Conservation (phyloP, 1,140 invertebrate species). For the Heliconius eleuchia region DNA sequence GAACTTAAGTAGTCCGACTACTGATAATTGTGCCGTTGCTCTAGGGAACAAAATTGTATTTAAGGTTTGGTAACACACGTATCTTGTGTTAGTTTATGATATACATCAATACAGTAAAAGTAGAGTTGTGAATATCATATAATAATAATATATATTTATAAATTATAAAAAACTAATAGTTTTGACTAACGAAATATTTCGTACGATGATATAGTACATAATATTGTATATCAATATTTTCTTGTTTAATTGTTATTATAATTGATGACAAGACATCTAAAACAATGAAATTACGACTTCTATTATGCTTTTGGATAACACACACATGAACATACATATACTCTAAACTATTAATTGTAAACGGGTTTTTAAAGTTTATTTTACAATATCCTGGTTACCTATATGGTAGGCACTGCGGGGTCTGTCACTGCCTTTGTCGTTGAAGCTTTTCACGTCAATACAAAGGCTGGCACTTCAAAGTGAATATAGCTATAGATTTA, state of each 20-base stretch:
- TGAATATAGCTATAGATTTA: conserved; percentile 34
- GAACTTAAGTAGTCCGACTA: conserved; percentile 55
- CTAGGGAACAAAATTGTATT: background rate
- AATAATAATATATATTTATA: too few relatives aligned
- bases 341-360: too few relatives aligned
- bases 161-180: too few relatives aligned
- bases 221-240: too few relatives aligned
- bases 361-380: conserved; percentile 8
- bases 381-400: conserved; percentile 26
- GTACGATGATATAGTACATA: too few relatives aligned
- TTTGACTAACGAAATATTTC: too few relatives aligned
- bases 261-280: too few relatives aligned
- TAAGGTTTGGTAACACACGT: background rate
- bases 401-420: conserved; percentile 32
- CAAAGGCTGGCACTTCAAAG: conserved; percentile 48
- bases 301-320: too few relatives aligned
- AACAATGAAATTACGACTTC: too few relatives aligned
- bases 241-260: too few relatives aligned
- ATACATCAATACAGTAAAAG: background rate
- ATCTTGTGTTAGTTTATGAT: background rate
- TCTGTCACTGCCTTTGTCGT: conserved; percentile 44
- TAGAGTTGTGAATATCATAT: too few relatives aligned
- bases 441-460: conserved; percentile 49
- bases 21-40: conserved; percentile 48
- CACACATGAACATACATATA: too few relatives aligned